Conservation (phyloP, 2,797 vertebrate species). For the Staurois parvus region DNA sequence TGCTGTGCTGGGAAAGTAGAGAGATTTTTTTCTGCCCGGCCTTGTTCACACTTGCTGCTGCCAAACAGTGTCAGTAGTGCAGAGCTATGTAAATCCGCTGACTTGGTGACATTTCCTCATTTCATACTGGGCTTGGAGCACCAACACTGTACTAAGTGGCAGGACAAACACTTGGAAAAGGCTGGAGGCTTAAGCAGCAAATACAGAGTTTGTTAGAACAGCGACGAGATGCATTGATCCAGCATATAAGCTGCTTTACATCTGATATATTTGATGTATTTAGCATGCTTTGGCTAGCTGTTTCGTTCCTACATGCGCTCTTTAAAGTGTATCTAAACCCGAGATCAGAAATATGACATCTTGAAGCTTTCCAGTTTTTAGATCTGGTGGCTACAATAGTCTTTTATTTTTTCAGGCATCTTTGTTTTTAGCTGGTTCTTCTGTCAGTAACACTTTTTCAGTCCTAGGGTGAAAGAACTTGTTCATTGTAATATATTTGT, state of each 20-base stretch:
- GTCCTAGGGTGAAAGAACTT: too few species aligned
- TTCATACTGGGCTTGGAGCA: background rate
- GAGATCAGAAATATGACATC: too few species aligned
- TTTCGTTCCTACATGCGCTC: too few species aligned
- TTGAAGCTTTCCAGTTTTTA: too few species aligned
- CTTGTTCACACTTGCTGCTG: conserved; percentile 14
- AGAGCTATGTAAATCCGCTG: conserved; percentile 10
- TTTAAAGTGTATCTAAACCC: too few species aligned
- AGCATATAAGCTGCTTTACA: background rate
- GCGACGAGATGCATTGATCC: background rate
- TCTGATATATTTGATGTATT: background rate
- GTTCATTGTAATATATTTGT: too few species aligned
- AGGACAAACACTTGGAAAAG: conserved; percentile 16
- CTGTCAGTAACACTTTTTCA: too few species aligned
- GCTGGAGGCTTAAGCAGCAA: background rate
- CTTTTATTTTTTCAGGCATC: too few species aligned
- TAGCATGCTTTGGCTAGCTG: too few species aligned
- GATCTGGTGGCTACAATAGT: too few species aligned
- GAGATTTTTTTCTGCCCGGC: background rate
- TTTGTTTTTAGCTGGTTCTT: too few species aligned
- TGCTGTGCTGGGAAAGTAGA: conserved; percentile 1
- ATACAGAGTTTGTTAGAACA: background rate
- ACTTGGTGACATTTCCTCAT: conserved; percentile 1
- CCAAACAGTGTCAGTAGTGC: conserved; percentile 20
- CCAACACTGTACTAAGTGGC: background rate